Evolutionary conservation across 2,113 vertebrate genomes (phyloP), one percentile per base, ranked within the genome.

Genomic region (Oreochromis spilurus): DNA sequence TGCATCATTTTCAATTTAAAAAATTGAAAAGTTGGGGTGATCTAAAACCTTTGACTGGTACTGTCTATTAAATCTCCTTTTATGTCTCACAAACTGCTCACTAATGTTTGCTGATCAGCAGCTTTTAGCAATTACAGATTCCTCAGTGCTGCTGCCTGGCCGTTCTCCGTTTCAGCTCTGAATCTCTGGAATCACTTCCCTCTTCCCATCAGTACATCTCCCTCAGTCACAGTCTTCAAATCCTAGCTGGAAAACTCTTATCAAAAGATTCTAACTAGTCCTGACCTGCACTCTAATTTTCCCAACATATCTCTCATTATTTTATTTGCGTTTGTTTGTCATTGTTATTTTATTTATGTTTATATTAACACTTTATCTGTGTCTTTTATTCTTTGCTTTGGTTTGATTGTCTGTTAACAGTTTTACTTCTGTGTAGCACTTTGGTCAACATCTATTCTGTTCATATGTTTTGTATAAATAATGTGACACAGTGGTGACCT

Each of bases 121-220:
- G 26, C 0, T 31, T 31, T 1, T 5, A 24, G 10, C 0, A 1
- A 54, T 12, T 54, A 1, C 26, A 31, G 26, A 31, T 26, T 0
- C 0, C 57, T 58, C 14, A 58, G 7, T 29, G 55, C 26, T 5
- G 24, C 26, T 58, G 55, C 26, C 55, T 58, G 55, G 55, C 4
- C 7, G 7, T 16, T 29, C 55, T 5, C 26, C 26, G 26, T 26
- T 26, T 26, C 26, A 26, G 26, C 26, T 26, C 26, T 26, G 26
- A 26, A 2, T 29, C 24, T 57, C 55, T 57, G 55, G 55, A 29
- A 8, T 57, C 13, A 3, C 29, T 57, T 29, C 54, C 24, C 24
- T 57, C 55, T 55, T 26, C 6, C 11, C 54, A 26, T 55, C 21
- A 26, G 54, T 2, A 13, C 3, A 11, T 55, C 21, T 55, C 7